Percentiles rank a stretch among this genome's conserved stretches.
Evolutionary conservation across 2,797 vertebrate genomes (phyloP).

Genomic region (Coregonus sp.): DNA sequence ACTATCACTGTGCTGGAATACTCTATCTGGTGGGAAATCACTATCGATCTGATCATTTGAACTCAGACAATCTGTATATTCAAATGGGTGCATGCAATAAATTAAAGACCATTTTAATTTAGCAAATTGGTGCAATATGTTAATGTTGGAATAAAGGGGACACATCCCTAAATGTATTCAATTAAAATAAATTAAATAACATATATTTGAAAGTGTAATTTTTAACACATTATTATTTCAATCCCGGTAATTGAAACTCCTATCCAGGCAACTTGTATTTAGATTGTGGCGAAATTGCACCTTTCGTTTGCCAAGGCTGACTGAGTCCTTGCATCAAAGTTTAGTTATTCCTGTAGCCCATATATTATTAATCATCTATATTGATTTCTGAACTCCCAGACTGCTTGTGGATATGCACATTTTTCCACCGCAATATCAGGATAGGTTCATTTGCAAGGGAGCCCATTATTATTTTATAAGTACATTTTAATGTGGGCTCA

Average conservation of each 20-base stretch:
- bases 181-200: conserved; percentile 75
- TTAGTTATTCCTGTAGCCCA: conserved; percentile 81
- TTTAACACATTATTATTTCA: conserved; percentile 73
- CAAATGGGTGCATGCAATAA: conserved; percentile 43
- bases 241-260: conserved; percentile 75
- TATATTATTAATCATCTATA: conserved; percentile 85
- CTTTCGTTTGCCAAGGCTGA: conserved; percentile 73
- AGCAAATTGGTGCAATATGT: conserved; percentile 69
- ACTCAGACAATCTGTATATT: conserved; percentile 35
- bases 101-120: conserved; percentile 72
- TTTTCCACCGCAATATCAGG: conserved; percentile 70
- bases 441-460: conserved; percentile 79
- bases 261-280: conserved; percentile 70
- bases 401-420: conserved; percentile 80
- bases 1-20: conserved; percentile 17
- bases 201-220: conserved; percentile 78
- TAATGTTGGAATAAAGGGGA: conserved; percentile 64
- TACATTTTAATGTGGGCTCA: conserved; percentile 84
- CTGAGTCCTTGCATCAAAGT: conserved; percentile 77
- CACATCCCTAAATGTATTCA: conserved; percentile 58
- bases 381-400: conserved; percentile 82
- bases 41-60: conserved; percentile 25
- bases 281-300: conserved; percentile 72
- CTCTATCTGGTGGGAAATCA: not conserved
- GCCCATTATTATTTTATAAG: conserved; percentile 85